Percentiles rank a stretch among this genome's conserved stretches.
Conservation (phyloP, 2,888 invertebrate genomes). For the Gandaritis pyraliata region DNA sequence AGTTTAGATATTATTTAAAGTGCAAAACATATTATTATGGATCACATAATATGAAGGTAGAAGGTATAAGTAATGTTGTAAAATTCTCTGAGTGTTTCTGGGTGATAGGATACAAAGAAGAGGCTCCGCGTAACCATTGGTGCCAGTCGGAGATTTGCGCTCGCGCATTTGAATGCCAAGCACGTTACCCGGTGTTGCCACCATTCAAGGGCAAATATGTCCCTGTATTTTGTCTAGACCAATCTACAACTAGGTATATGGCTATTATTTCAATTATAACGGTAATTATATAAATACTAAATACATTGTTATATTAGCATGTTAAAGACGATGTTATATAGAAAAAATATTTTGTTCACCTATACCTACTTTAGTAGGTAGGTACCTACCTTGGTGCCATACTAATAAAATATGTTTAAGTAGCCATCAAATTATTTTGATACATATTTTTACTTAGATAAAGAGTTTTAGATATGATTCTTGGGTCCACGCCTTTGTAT, state of each 20-base stretch:
- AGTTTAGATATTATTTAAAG: no score
- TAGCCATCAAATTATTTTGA: constrained; percentile 7
- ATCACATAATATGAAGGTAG: no score
- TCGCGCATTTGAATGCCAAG: constrained; percentile 61
- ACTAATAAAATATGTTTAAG: no score
- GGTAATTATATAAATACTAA: constrained; percentile 19
- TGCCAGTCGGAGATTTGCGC: constrained; percentile 54
- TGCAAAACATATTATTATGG: no score
- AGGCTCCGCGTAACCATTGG: constrained; percentile 41
- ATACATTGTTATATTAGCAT: background rate
- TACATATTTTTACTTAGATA: constrained; percentile 32
- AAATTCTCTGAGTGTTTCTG: constrained; percentile 46
- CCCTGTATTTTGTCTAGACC: constrained; percentile 35
- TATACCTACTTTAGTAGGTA: no score
- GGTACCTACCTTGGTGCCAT: no score
- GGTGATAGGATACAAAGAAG: constrained; percentile 59
- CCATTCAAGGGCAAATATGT: constrained; percentile 63
- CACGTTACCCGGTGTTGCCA: constrained; percentile 65
- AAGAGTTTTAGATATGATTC: constrained; percentile 32
- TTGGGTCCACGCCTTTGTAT: constrained; percentile 43
- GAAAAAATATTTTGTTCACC: no score
- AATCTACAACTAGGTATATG: constrained; percentile 4
- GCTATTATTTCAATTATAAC: constrained; percentile 23
- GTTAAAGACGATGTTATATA: no score
- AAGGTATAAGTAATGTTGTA: constrained; percentile 27